A percentile compares a stretch with the other conserved stretches of the same genome.
Evolutionary conservation across 2,888 invertebrate genomes (phyloP).

Genomic region (Microdon myrmicae): DNA sequence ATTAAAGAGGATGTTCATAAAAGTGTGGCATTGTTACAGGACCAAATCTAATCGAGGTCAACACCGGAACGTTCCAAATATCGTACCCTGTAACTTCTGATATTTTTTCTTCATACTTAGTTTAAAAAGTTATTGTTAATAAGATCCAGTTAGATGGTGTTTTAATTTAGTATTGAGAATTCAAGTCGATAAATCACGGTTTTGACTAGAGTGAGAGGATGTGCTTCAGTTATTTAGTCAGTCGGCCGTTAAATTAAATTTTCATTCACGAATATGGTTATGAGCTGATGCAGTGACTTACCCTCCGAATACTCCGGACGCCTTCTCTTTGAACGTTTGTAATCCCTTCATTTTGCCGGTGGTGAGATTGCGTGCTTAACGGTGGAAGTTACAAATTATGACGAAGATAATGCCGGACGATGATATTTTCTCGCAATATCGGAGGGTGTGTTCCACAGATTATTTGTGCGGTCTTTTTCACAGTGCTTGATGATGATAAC

Average conservation of each 20-base stretch:
- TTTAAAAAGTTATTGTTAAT: no score
- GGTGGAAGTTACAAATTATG: conserved; percentile 48
- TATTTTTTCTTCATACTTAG: no score
- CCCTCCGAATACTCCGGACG: conserved; percentile 65
- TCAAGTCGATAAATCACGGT: conserved; percentile 39
- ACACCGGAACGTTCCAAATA: no score
- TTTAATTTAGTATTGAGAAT: background rate
- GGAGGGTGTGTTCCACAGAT: conserved; percentile 24
- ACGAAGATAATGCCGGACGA: conserved; percentile 42
- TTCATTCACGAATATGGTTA: conserved; percentile 44
- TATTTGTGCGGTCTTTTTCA: conserved; percentile 25
- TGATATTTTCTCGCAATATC: conserved; percentile 6
- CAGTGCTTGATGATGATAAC: conserved; percentile 42
- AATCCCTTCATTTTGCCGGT: conserved; percentile 64
- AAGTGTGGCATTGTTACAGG: background rate
- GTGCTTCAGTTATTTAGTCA: conserved; percentile 58
- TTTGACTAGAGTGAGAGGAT: conserved; percentile 46
- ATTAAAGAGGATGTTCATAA: no score
- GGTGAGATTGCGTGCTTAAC: conserved; percentile 42
- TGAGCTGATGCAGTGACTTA: conserved; percentile 57
- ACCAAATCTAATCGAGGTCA: background rate
- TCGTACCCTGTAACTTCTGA: no score
- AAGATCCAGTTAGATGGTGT: background rate
- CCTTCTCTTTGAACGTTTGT: conserved; percentile 66
- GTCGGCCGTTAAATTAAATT: conserved; percentile 66